A percentile compares a stretch with the other conserved stretches of the same genome.
These are phyloP conservation scores for Scomber colias DNA, from an alignment of 2,113 vertebrate species.

Conservation along the genomic window DNA sequence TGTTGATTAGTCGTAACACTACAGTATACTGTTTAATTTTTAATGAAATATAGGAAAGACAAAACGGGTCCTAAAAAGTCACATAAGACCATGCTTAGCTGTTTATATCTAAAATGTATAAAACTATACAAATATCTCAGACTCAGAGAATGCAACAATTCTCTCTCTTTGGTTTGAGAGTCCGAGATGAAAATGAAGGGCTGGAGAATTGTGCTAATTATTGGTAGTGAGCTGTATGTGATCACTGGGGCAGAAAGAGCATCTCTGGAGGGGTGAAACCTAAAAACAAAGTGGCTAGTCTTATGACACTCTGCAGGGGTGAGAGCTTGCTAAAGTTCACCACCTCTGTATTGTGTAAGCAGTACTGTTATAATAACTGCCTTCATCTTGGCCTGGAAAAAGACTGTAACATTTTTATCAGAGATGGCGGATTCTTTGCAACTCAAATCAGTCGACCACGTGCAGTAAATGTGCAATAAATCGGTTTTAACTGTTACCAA, in stretches of 20 bases:
- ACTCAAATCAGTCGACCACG: too few species aligned
- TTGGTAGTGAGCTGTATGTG: constrained; percentile 79
- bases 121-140: too few species aligned
- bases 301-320: constrained; percentile 85
- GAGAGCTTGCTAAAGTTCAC: constrained; percentile 78
- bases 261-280: constrained; percentile 79
- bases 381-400: constrained; percentile 61
- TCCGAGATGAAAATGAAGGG: constrained; percentile 64
- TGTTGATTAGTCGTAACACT: too few species aligned
- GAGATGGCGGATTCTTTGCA: constrained; percentile 43
- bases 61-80: too few species aligned
- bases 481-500: neutral
- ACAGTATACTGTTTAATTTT: too few species aligned
- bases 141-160: neutral
- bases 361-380: constrained; percentile 73
- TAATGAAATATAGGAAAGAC: neutral
- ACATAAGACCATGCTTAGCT: too few species aligned
- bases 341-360: constrained; percentile 84
- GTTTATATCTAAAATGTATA: neutral
- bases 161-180: constrained; percentile 26
- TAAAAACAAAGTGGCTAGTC: constrained; percentile 83
- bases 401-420: constrained; percentile 40
- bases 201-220: constrained; percentile 80
- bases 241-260: constrained; percentile 83
- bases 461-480: neutral